Conservation (phyloP, 2,113 vertebrate species). For the Serinus canaria region DNA sequence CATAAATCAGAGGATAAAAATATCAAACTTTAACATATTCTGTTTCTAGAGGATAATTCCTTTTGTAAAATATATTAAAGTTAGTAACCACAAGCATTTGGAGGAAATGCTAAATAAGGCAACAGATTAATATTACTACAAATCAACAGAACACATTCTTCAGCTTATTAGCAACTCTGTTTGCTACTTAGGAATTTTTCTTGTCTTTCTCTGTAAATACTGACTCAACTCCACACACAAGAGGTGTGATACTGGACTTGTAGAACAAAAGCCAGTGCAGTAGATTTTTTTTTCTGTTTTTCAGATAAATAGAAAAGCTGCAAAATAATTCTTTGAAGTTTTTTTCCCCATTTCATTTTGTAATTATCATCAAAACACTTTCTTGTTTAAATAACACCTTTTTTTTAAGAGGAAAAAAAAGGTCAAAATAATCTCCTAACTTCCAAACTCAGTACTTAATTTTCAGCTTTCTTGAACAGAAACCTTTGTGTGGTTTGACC, state of each 20-base stretch:
- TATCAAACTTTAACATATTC: background rate
- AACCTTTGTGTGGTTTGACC: background rate
- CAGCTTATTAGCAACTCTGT: background rate
- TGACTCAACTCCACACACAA: background rate
- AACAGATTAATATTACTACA: background rate
- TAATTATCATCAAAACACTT: background rate
- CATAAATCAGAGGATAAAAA: constrained; percentile 15
- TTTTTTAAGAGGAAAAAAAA: background rate
- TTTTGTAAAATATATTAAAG: background rate
- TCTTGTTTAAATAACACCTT: background rate
- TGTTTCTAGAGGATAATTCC: background rate
- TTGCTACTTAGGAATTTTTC: background rate
- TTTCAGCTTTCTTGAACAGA: background rate
- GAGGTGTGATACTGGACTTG: background rate
- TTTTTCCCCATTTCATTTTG: background rate
- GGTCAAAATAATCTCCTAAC: background rate
- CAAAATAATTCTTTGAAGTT: background rate
- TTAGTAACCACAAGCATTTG: background rate
- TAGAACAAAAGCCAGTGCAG: background rate
- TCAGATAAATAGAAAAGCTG: background rate
- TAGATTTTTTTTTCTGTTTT: background rate
- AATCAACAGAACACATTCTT: background rate
- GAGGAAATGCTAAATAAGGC: background rate
- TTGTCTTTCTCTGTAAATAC: background rate
- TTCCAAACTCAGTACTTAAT: background rate